Evolutionary conservation across 2,888 invertebrate species (phyloP), one percentile per base, ranked within the genome.

Genomic region (Diarsia dahlii): DNA sequence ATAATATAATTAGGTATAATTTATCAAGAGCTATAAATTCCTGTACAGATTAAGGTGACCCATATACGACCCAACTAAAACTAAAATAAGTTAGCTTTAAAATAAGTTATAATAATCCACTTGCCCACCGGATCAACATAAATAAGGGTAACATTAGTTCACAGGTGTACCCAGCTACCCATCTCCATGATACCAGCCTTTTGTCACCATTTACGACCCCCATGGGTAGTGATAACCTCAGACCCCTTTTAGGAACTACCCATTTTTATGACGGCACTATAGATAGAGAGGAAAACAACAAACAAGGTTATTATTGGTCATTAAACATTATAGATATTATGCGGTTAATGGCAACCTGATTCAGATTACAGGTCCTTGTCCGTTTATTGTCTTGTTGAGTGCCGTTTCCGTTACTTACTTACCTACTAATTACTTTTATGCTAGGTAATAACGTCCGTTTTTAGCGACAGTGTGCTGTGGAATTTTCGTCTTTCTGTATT

Each of bases 241-340:
- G 68, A 72, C 68, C 70, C 73, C 60, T 77, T 80, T 72, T 66
- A 79, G 75, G 50, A 67, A 78, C 75, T 87, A 75, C 69, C 56
- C 67, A 80, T 84, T 84, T 86, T 87, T 87, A 85, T 77, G 73
- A 65, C 76, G 8, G 45, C 72, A 76, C 52, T 67, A 56, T 65
- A 74, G 64, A 73, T 78, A 67, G 75, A 56, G 67, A 58, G 66
- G 65, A 68, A 71, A 76, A 82, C 77, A 76, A 82, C 77, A 78
- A 87, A 76, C 74, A 82, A 63, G 50, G 48, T 56, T 71, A 86
- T 71, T 77, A 76, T 74, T 78, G 63, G 58, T 60, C 80, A 80
- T 82, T 87, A 77, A 52, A 76, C 60, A 68, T 80, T 76, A 82
- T 52, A 78, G 76, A 76, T 82, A 85, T 85, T 70, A 46, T 48